phyloP scores from a whole-genome alignment of 2,888 invertebrate genomes.

The Cerceris rybyensis region DNA sequence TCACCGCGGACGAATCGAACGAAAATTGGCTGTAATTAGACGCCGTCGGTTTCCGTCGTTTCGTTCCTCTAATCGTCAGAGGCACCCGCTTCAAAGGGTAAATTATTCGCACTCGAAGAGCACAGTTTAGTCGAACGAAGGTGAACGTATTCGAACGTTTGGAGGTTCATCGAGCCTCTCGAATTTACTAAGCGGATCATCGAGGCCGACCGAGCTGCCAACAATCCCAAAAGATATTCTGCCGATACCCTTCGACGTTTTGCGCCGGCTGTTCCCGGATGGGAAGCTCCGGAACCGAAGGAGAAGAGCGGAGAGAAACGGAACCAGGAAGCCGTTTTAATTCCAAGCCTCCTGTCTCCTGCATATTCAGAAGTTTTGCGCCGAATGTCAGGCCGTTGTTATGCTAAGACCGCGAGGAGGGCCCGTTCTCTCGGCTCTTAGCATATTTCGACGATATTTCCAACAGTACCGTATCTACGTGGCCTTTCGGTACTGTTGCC shows the following conservation, averaged over 20 bases:
- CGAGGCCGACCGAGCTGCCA: conserved; percentile 21
- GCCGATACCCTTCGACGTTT: conserved; percentile 48
- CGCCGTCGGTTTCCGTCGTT: not conserved
- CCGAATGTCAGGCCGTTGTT: conserved; percentile 76
- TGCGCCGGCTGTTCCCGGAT: conserved; percentile 2
- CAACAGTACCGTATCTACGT: conserved; percentile 59
- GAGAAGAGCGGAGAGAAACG: conserved; percentile 22
- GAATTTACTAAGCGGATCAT: conserved; percentile 4
- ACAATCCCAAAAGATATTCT: conserved; percentile 30
- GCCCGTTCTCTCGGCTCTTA: conserved; percentile 69
- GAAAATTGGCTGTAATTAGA: no score
- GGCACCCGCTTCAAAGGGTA: not conserved
- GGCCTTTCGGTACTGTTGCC: conserved; percentile 52
- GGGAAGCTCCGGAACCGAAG: conserved; percentile 1
- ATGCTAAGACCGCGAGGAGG: conserved; percentile 75
- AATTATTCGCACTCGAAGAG: not conserved
- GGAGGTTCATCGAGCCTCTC: not conserved
- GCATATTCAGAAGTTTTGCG: conserved; percentile 77
- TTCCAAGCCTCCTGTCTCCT: conserved; percentile 57
- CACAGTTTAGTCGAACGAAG: not conserved
- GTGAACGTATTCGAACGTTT: not conserved
- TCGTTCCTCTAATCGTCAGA: not conserved
- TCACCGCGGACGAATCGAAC: no score
- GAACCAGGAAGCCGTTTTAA: conserved; percentile 61
- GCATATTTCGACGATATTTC: conserved; percentile 78